Evolutionary conservation across 1,140 invertebrate species (phyloP).

Genomic region (Aricia agestis): DNA sequence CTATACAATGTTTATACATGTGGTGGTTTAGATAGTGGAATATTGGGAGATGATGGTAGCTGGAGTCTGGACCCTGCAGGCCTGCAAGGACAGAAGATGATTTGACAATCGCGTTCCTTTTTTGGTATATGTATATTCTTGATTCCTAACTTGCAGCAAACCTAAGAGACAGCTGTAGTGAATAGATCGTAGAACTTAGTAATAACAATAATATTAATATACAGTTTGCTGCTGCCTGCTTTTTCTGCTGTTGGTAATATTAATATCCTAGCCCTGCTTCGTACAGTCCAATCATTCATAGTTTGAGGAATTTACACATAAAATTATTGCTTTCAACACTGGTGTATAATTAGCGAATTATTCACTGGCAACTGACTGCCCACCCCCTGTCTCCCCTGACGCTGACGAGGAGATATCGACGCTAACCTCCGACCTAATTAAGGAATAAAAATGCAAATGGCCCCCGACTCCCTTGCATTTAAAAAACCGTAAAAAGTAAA

Average conservation of each 20-base stretch:
- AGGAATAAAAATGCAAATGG: background rate
- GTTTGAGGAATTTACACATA: background rate
- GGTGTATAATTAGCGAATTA: background rate
- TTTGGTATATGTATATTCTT: too few species aligned
- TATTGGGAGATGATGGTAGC: too few species aligned
- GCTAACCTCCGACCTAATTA: background rate
- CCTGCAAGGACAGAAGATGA: too few species aligned
- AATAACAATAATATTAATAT: too few species aligned
- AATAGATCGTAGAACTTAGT: too few species aligned
- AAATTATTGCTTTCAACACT: background rate
- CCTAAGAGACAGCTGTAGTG: too few species aligned
- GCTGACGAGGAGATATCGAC: background rate
- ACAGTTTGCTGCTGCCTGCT: too few species aligned
- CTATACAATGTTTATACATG: background rate
- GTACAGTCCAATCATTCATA: background rate
- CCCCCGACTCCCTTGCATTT: background rate
- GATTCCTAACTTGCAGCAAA: too few species aligned
- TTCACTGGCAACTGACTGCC: background rate
- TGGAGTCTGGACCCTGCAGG: too few species aligned
- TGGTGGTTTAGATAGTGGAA: too few species aligned
- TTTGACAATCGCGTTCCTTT: too few species aligned
- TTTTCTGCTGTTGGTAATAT: background rate
- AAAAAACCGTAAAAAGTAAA: slow-evolving; percentile 1
- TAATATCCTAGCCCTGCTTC: background rate
- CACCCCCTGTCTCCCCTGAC: too few species aligned